These are phyloP conservation scores for Microplitis manilae DNA, from an alignment of 2,888 invertebrate species.

Conservation along the genomic window DNA sequence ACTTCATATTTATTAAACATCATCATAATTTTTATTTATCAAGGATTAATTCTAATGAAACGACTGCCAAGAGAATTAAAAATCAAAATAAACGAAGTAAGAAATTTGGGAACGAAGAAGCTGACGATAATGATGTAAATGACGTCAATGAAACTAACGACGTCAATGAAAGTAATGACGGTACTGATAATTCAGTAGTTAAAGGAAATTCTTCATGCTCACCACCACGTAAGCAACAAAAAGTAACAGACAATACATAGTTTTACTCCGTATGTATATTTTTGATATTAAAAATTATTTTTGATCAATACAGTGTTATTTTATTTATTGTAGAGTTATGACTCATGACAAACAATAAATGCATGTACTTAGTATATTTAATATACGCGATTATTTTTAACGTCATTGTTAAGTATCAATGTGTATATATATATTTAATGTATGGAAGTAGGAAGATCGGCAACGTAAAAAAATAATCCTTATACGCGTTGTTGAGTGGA, in stretches of 20 bases:
- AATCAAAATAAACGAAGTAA: slow-evolving; percentile 81
- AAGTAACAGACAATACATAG: slow-evolving; percentile 5
- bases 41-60: slow-evolving; percentile 63
- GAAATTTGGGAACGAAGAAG: slow-evolving; percentile 54
- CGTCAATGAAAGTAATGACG: slow-evolving; percentile 4
- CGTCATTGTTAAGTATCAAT: neutral
- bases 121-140: slow-evolving; percentile 45
- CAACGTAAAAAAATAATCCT: slow-evolving; percentile 45
- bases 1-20: slow-evolving; percentile 30
- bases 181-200: neutral
- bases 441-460: slow-evolving; percentile 29
- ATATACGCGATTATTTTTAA: neutral
- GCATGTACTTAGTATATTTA: neutral
- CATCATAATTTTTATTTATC: slow-evolving; percentile 23
- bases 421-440: neutral
- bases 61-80: slow-evolving; percentile 75
- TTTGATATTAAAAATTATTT: neutral
- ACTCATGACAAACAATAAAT: neutral
- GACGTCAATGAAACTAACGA: slow-evolving; percentile 10
- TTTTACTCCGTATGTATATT: neutral
- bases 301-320: neutral
- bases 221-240: slow-evolving; percentile 27
- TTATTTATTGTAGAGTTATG: neutral
- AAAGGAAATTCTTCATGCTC: slow-evolving; percentile 15
- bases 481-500: slow-evolving; percentile 60